Base-by-base conservation (phyloP, 2,113 vertebrate genomes). In the Capreolus pygargus region DNA sequence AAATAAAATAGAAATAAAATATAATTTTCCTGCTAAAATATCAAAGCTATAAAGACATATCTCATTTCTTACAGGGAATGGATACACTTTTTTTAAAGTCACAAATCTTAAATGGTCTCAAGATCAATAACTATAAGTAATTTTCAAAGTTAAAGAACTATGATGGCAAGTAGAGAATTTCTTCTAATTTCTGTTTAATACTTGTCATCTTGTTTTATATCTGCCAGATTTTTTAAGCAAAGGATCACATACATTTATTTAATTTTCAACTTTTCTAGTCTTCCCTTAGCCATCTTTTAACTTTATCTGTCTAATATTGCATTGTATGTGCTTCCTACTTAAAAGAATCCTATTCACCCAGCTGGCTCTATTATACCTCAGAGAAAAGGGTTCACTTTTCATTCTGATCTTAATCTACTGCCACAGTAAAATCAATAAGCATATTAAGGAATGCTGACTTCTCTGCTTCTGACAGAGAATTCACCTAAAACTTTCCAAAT, bases 391-490 rank as follows among this genome's bases (percentile, higher is more conserved):
- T 43, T 50, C 33, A 81, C 64, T 88, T 89, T 91, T 91, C 64
- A 97, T 91, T 93, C 89, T 70, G 82, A 95, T 33, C 43, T 61
- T 87, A 87, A 87, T 88, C 50, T 96, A 84, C 15, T 54, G 23
- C 4, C 28, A 91, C 43, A 81, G 36, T 47, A 78, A 97, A 93
- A 94, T 94, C 89, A 90, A 91, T 45, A 79, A 52, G n/a, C 74
- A 85, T 84, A 82, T 82, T 74, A 95, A 86, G 55, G 70, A 57
- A 28, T 23, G 45, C 15, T 36, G 87, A 54, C n/a, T 89, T 67
- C n/a, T 95, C n/a, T 15, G 52, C 21, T 67, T 83, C 64, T 88
- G 17, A 52, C 7, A 85, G 17, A 93, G 19, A 52, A 94, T 83
- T 91, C 27, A 9, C 27, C 1, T 70, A 89, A 86, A 86, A n/a